Conservation (phyloP, 2,797 vertebrate species). For the Antennarius maculatus region DNA sequence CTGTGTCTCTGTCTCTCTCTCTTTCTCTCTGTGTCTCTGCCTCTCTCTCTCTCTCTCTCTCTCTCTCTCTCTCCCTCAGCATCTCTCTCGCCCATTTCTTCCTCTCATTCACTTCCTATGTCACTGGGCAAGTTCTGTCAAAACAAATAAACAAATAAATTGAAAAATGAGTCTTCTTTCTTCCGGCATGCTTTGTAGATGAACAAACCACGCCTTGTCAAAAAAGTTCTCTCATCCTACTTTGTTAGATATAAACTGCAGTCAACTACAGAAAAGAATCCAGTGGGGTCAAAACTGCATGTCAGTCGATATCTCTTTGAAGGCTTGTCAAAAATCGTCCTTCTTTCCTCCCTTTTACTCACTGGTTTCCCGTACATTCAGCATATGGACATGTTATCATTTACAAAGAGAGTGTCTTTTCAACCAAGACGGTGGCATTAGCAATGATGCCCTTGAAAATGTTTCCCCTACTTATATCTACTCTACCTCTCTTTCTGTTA, state of each 20-base stretch:
- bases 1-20: too few relatives aligned
- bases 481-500: not conserved
- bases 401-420: conserved; percentile 36
- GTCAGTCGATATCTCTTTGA: conserved; percentile 17
- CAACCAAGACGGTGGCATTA: conserved; percentile 27
- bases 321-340: not conserved
- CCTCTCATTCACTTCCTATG: not conserved
- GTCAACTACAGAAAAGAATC: not conserved
- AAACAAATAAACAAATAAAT: not conserved
- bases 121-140: conserved; percentile 8
- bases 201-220: too few relatives aligned
- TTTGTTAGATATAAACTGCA: not conserved
- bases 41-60: too few relatives aligned
- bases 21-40: too few relatives aligned
- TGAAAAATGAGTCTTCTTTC: not conserved
- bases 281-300: not conserved
- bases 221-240: conserved; percentile 32
- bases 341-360: conserved; percentile 22
- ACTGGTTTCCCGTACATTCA: conserved; percentile 18
- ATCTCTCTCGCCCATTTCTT: not conserved
- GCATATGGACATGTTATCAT: conserved; percentile 14
- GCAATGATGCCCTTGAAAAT: conserved; percentile 29
- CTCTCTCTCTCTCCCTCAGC: too few relatives aligned
- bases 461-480: not conserved
- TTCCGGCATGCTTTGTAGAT: not conserved